Base-by-base conservation (phyloP, 1,140 invertebrate genomes). In the Rhyacophila brunnea region DNA sequence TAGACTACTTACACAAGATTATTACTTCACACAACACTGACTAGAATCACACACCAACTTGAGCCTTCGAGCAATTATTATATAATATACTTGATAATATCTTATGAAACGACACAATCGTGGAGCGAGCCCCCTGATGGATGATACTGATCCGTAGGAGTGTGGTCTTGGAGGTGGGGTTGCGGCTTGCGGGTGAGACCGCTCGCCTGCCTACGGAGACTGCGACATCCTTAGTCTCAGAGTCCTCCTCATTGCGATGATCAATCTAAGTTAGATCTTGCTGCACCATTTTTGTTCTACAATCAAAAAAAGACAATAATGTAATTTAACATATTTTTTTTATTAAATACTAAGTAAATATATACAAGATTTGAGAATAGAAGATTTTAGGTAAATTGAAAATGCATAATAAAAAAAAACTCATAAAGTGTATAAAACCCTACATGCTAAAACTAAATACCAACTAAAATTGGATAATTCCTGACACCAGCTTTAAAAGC, bases 191-290 rank as follows among this genome's bases (percentile, higher is more conserved):
- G 23, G 17, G 56, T 15, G 49, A 13, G 14, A 20, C 45, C 14
- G 23, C 14, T 35, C 53, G n/a, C 43, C 55, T 46, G 44, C 48
- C 55, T 62, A 58, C 51, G 61, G 61, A 53, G 52, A 55, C 61
- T 49, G 56, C 43, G 45, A 38, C 55, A 28, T 32, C 35, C n/a
- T 36, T 44, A 51, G 23, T 14, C 40, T 20, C 19, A 40, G 52
- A 34, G 18, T 44, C 62, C 35, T 60, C 53, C 47, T 47, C 58
- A 57, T 64, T 45, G 44, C 49, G 48, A n/a, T 40, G 4, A 18
- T 36, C 19, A 19, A 20, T 62, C 74, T 79, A 79, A 72, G 77
- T 79, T 72, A 78, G 74, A 75, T 79, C 77, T 68, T 79, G 76
- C 69, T 78, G 77, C 71, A 78, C 77, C 77, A 79, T 79, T 69